Conservation (phyloP, 2,113 vertebrate genomes). For the Mastomys coucha region DNA sequence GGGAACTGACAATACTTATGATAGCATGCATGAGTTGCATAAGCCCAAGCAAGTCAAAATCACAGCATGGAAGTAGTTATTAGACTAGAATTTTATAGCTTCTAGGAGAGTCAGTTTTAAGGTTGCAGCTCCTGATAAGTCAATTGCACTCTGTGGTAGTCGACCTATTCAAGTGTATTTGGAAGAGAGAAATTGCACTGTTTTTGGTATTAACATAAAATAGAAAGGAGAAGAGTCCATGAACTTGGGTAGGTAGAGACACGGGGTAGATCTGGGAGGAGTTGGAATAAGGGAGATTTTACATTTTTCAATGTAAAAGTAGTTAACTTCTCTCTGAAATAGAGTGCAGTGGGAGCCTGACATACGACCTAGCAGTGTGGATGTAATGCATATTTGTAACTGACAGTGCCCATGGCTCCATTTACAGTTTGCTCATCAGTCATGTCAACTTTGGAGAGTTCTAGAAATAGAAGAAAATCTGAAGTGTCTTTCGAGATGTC, state of each 20-base stretch:
- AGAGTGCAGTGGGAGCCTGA: slow-evolving; percentile 4
- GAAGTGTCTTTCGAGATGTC: slow-evolving; percentile 54
- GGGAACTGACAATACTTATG: neutral
- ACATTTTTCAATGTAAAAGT: neutral
- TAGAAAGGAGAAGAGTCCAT: neutral
- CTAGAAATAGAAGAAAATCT: slow-evolving; percentile 61
- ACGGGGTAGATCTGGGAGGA: no score
- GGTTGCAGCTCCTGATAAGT: neutral
- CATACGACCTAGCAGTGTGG: slow-evolving; percentile 52
- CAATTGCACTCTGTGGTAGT: neutral
- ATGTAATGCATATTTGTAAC: slow-evolving; percentile 32
- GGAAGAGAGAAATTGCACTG: no score
- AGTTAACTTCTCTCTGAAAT: slow-evolving; percentile 29
- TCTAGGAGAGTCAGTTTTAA: neutral
- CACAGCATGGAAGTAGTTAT: neutral
- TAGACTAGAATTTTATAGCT: neutral
- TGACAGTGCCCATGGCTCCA: slow-evolving; percentile 73
- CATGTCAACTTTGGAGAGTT: slow-evolving; percentile 74
- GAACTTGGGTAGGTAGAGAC: no score
- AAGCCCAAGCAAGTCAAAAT: neutral
- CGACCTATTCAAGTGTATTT: neutral
- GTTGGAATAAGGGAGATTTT: neutral
- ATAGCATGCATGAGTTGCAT: no score
- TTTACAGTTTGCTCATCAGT: slow-evolving; percentile 62
- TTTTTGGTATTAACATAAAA: neutral